Conservation (phyloP, 2,113 vertebrate genomes). For the Ammodramus savannarum region DNA sequence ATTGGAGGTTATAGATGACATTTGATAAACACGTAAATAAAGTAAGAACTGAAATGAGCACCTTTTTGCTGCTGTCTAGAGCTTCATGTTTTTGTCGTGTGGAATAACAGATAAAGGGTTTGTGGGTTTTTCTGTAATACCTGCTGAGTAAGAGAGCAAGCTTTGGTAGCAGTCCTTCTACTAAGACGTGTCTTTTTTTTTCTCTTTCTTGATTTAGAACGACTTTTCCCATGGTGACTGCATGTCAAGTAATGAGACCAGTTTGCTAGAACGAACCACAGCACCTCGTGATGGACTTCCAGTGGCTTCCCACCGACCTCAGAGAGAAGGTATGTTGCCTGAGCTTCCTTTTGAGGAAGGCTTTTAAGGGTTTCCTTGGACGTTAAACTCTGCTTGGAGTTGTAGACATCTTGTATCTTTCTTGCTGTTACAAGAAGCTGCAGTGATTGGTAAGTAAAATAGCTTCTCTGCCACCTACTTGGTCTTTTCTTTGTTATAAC, state of each 20-base stretch:
- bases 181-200: not conserved
- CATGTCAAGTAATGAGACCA: conserved; percentile 56
- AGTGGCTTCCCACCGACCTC: conserved; percentile 68
- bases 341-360: not conserved
- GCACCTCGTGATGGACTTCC: conserved; percentile 68
- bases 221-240: conserved; percentile 65
- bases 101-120: not conserved
- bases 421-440: not conserved
- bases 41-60: not conserved
- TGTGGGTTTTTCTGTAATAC: not conserved
- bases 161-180: not conserved
- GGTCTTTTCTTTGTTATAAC: not conserved
- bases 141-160: not conserved
- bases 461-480: not conserved
- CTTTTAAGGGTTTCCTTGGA: not conserved
- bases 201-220: conserved; percentile 52
- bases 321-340: conserved; percentile 73
- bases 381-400: not conserved
- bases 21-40: not conserved
- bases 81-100: not conserved
- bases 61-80: not conserved
- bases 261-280: conserved; percentile 61
- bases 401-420: not conserved
- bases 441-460: not conserved
- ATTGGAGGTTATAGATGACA: not conserved